A percentile compares a stretch with the other conserved stretches of the same genome.
phyloP scores from a whole-genome alignment of 2,888 invertebrate genomes.

The Tetragnatha montana region DNA sequence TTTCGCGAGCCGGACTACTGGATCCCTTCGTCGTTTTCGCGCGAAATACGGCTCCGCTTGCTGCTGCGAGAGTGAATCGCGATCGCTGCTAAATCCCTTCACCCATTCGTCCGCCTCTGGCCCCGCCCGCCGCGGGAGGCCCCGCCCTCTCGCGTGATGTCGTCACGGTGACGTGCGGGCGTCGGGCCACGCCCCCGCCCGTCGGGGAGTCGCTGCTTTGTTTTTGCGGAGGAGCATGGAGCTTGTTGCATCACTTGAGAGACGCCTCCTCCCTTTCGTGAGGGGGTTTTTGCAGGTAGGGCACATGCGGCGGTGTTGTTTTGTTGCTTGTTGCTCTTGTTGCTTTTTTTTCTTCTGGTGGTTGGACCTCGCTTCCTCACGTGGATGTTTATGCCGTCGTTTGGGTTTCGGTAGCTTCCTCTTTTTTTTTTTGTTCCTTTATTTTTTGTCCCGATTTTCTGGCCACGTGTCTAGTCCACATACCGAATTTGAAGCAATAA shows the following conservation, averaged over 20 bases:
- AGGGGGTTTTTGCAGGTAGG: slow-evolving; percentile 44
- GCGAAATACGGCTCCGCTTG: slow-evolving; percentile 46
- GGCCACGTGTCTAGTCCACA: slow-evolving; percentile 11
- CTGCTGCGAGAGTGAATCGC: slow-evolving; percentile 45
- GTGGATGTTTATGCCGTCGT: neutral
- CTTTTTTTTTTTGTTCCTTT: slow-evolving; percentile 24
- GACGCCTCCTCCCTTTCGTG: slow-evolving; percentile 35
- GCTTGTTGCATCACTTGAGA: slow-evolving; percentile 67
- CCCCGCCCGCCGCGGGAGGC: slow-evolving; percentile 27
- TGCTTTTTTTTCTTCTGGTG: neutral
- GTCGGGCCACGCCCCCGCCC: neutral
- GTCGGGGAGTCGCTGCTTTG: slow-evolving; percentile 10
- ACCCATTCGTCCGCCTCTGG: slow-evolving; percentile 35
- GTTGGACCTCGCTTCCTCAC: neutral
- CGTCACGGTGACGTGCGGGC: slow-evolving; percentile 38
- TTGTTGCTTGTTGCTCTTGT: slow-evolving; percentile 24
- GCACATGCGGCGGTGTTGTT: slow-evolving; percentile 7
- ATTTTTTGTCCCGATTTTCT: slow-evolving; percentile 24
- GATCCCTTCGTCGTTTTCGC: slow-evolving; percentile 54
- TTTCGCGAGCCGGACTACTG: slow-evolving; percentile 54
- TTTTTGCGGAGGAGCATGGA: slow-evolving; percentile 40
- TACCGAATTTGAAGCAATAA: too few relatives aligned
- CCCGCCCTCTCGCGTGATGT: slow-evolving; percentile 26
- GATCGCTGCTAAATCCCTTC: slow-evolving; percentile 53
- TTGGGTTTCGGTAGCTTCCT: neutral